Evolutionary conservation across 2,888 invertebrate genomes (phyloP).

Genomic region (Buathra laborator): DNA sequence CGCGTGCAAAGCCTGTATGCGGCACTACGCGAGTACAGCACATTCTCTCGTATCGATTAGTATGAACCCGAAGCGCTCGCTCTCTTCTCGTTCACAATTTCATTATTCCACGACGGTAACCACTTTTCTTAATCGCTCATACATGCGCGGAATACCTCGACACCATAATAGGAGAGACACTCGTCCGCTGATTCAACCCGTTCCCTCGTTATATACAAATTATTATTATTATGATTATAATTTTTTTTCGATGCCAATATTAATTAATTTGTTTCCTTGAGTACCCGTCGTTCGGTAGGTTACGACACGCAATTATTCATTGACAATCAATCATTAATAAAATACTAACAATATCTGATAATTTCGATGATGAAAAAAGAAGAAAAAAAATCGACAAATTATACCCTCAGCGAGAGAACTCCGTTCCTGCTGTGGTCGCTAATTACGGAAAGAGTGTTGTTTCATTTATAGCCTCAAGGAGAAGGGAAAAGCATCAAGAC

Average conservation of each 20-base stretch:
- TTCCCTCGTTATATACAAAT: slow-evolving; percentile 36
- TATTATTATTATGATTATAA: too few relatives aligned
- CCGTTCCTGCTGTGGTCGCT: not conserved
- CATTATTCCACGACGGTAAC: slow-evolving; percentile 70
- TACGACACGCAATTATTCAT: too few relatives aligned
- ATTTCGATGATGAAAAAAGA: not conserved
- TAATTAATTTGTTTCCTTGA: too few relatives aligned
- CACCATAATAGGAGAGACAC: slow-evolving; percentile 57
- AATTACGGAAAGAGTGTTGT: slow-evolving; percentile 4
- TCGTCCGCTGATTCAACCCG: slow-evolving; percentile 34
- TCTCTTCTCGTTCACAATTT: slow-evolving; percentile 55
- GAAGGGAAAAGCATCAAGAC: not conserved
- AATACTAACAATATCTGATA: not conserved
- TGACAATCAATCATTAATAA: too few relatives aligned
- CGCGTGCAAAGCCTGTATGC: slow-evolving; percentile 17
- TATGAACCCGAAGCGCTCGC: slow-evolving; percentile 60
- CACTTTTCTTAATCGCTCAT: slow-evolving; percentile 71
- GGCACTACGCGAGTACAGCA: slow-evolving; percentile 31
- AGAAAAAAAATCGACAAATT: not conserved
- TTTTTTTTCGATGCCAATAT: not conserved
- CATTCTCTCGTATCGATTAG: slow-evolving; percentile 60
- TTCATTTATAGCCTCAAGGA: slow-evolving; percentile 9
- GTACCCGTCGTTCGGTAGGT: too few relatives aligned
- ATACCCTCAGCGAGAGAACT: not conserved
- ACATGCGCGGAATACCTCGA: slow-evolving; percentile 69